Evolutionary conservation across 2,797 vertebrate genomes (phyloP).

Genomic region (Pelodytes ibericus): DNA sequence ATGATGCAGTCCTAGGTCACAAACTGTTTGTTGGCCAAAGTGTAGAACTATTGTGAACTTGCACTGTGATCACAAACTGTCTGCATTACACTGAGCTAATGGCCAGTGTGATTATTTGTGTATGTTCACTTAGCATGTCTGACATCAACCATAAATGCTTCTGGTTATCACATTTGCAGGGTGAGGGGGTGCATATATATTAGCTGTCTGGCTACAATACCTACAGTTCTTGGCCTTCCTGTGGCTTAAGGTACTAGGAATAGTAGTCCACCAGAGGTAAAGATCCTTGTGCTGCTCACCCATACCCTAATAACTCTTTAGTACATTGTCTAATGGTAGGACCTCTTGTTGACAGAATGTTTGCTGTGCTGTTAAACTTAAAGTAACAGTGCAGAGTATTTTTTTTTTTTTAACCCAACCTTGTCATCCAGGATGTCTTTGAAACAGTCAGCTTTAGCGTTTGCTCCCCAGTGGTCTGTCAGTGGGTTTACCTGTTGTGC

Average conservation of each 20-base stretch:
- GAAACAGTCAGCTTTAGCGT: slow-evolving; percentile 74
- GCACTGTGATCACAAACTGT: slow-evolving; percentile 48
- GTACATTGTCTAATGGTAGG: slow-evolving; percentile 78
- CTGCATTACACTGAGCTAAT: slow-evolving; percentile 15
- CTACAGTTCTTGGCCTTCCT: not conserved
- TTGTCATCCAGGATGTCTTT: slow-evolving; percentile 79
- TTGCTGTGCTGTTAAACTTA: slow-evolving; percentile 77
- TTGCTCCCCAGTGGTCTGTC: slow-evolving; percentile 76
- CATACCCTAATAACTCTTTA: too few species aligned
- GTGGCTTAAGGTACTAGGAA: not conserved
- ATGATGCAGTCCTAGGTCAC: slow-evolving; percentile 21
- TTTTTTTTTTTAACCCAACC: slow-evolving; percentile 64
- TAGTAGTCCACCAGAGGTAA: not conserved
- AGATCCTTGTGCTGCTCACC: too few species aligned
- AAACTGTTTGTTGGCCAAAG: slow-evolving; percentile 22
- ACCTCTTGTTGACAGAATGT: slow-evolving; percentile 77
- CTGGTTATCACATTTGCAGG: slow-evolving; percentile 35
- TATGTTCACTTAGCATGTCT: slow-evolving; percentile 68
- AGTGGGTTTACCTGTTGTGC: slow-evolving; percentile 83
- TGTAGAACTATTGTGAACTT: slow-evolving; percentile 43
- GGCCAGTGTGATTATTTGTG: slow-evolving; percentile 49
- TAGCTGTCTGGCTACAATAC: not conserved
- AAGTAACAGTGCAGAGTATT: slow-evolving; percentile 83
- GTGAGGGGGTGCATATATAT: too few species aligned
- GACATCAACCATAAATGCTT: slow-evolving; percentile 72